Percentiles rank a stretch among this genome's conserved stretches.
Evolutionary conservation across 2,113 vertebrate species (phyloP).

Genomic region (Neofelis nebulosa): DNA sequence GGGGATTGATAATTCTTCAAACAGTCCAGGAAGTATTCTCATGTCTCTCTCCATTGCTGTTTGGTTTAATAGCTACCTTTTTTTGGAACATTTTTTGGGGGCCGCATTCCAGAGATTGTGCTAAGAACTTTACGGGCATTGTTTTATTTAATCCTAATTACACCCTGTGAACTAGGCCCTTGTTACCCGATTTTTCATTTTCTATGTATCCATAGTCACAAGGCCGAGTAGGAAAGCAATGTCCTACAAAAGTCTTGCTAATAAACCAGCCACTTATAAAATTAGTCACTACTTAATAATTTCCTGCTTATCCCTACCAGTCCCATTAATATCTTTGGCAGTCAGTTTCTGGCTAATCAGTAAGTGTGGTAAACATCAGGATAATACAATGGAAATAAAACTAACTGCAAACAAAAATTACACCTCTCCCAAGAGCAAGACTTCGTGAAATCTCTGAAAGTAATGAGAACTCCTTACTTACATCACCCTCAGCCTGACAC

Average conservation of each 20-base stretch:
- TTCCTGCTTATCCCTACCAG: not conserved
- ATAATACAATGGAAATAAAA: not conserved
- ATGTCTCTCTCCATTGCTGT: not conserved
- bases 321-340: not conserved
- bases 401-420: not conserved
- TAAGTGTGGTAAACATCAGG: not conserved
- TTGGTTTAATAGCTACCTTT: not conserved
- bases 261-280: not conserved
- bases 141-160: not conserved
- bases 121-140: not conserved
- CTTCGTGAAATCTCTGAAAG: not conserved
- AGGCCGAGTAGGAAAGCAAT: not conserved
- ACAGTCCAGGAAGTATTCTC: not conserved
- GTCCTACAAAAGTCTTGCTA: conserved; percentile 14
- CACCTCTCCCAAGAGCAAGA: not conserved
- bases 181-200: not conserved
- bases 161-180: not conserved
- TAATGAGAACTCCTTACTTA: not conserved
- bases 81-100: not conserved
- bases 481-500: not conserved
- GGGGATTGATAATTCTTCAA: not conserved
- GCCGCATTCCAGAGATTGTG: not conserved
- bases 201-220: not conserved
- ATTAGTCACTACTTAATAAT: not conserved
- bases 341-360: not conserved